Base-by-base conservation (phyloP, 2,888 invertebrate genomes). In the Pheosia gnoma region DNA sequence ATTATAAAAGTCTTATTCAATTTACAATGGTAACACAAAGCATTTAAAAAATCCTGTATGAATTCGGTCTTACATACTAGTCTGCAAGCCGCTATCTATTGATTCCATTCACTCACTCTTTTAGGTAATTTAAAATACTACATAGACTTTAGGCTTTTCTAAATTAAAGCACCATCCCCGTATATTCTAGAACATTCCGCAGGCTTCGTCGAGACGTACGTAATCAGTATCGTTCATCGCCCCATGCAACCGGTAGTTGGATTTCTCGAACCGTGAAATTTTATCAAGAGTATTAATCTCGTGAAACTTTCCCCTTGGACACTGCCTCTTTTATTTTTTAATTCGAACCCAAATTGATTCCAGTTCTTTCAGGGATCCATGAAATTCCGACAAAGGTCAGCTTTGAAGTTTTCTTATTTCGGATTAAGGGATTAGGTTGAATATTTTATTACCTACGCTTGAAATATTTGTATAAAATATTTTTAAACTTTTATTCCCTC, bases 181-280 rank as follows among this genome's bases (percentile, higher is more conserved):
- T 51, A n/a, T 54, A 25, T 41, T 71, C 67, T 71, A 72, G 53
- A 65, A 45, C 10, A 36, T 75, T 85, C 68, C 59, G 72, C 85
- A 81, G 80, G 74, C 84, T 72, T 60, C 70, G 70, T 75, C 66
- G 75, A 83, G 84, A 85, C 84, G 86, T 82, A 87, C 84, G 88
- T 88, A 92, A 92, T 93, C 93, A 92, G 93, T 89, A 89, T 84
- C 92, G 91, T 88, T 92, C 90, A 92, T 92, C 92, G 92, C 91
- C 90, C 91, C 87, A 91, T 90, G 91, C 90, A 89, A 90, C 91
- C 91, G 91, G 92, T 93, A 91, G 91, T 91, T 89, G 90, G 90
- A 92, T 93, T 91, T 90, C 91, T 91, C 88, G 90, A 93, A 91
- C 92, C 91, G 92, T 93, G 91, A 93, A 93, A 93, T 93, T 91